These are phyloP conservation scores for Smittia aterrima DNA, from an alignment of 2,888 invertebrate genomes.

Conservation along the genomic window DNA sequence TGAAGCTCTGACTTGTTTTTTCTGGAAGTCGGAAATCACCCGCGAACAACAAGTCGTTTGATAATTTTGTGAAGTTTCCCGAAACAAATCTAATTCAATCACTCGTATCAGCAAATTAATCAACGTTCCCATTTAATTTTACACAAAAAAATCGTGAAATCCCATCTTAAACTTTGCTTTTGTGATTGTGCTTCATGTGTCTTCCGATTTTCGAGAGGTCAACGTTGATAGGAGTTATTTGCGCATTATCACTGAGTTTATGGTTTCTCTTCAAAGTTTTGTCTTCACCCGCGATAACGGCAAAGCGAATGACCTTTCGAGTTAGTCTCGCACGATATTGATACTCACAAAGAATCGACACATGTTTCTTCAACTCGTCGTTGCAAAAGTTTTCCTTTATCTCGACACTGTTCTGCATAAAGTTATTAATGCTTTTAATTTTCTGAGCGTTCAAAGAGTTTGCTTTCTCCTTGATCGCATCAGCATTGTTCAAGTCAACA, in stretches of 20 bases:
- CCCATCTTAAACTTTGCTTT: too few relatives aligned
- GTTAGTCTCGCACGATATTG: background rate
- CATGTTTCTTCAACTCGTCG: constrained; percentile 18
- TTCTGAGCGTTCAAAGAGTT: background rate
- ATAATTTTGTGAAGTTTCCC: too few relatives aligned
- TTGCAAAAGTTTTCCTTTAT: constrained; percentile 12
- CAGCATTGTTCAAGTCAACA: constrained; percentile 4
- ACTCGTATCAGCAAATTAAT: too few relatives aligned
- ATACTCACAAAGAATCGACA: constrained; percentile 28
- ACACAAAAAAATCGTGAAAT: too few relatives aligned
- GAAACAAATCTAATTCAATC: too few relatives aligned
- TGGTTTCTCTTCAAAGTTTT: background rate
- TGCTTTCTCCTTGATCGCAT: background rate
- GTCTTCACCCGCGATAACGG: background rate
- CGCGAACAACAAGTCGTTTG: too few relatives aligned
- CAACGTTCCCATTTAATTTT: too few relatives aligned
- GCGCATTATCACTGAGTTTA: background rate
- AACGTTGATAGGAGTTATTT: background rate
- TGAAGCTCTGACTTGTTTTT: too few relatives aligned
- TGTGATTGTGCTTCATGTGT: too few relatives aligned
- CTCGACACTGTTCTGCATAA: background rate
- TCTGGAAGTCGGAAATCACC: too few relatives aligned
- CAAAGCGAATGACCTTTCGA: too few relatives aligned
- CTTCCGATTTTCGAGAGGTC: background rate
- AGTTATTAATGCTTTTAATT: background rate